Base-by-base conservation (phyloP, 2,113 vertebrate species). In the Eurypyga helias region DNA sequence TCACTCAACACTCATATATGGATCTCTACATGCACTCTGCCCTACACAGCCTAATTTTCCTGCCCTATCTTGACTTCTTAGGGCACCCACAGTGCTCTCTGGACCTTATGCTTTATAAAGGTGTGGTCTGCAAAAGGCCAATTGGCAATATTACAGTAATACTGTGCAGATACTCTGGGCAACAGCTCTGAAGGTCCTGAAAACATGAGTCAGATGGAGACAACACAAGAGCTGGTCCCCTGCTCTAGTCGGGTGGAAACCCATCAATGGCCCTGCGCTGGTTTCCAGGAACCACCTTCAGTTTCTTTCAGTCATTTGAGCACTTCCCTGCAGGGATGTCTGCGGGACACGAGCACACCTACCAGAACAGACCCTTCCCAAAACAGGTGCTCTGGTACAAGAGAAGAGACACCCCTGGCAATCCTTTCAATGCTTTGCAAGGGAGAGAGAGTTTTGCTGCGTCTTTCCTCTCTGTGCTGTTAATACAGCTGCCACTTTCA, bases 271-370 rank as follows among this genome's bases (percentile, higher is more conserved):
- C 16, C 26, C 17, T 13, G 17, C 58, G 72, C 58, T 5, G 0
- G 4, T 43, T 28, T 57, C 48, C 49, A 49, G 43, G 17, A 57
- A 20, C 36, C 21, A 21, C 34, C 19, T 17, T 8, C 2, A 45
- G 16, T 16, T 41, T 48, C 48, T 8, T 84, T 43, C 43, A 73
- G 48, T 43, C 0, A 0, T n/a, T 31, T 7, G 2, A 66, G 80
- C 4, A 0, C 5, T 46, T 55, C 41, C 78, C 21, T 0, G 0
- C n/a, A 33, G 76, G 41, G 11, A 46, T 1, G 2, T 5, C 29
- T 17, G 55, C 0, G 1, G 43, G 18, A 55, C 46, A 48, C 2
- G 2, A n/a, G 29, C 34, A 77, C 3, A 8, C 0, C 0, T 4
- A 29, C n/a, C 69, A 25, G 17, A 52, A 7, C 66, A 45, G 65